phyloP scores from a whole-genome alignment of 2,888 invertebrate genomes.

The Harmothoe impar region DNA sequence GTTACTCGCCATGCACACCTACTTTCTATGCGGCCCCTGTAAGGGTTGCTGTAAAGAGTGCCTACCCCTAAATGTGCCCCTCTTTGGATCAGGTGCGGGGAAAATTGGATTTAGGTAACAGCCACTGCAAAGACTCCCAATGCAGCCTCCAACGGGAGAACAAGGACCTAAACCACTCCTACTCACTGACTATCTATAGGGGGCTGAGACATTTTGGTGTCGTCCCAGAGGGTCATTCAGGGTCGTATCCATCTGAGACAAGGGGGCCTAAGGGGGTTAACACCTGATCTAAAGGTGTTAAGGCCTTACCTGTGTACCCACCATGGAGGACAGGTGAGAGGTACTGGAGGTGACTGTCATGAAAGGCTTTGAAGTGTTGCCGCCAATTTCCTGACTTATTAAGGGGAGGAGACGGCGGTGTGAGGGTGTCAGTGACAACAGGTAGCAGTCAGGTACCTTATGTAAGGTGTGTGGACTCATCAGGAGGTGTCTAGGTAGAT shows the following conservation, averaged over 20 bases:
- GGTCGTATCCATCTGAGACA: not conserved
- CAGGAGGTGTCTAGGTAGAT: too few relatives aligned
- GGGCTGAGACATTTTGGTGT: too few relatives aligned
- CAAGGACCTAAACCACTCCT: too few relatives aligned
- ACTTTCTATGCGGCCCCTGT: too few relatives aligned
- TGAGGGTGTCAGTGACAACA: not conserved
- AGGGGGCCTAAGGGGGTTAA: not conserved
- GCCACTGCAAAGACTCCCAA: too few relatives aligned
- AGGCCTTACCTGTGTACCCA: not conserved
- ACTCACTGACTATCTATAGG: too few relatives aligned
- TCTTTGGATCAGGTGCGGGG: too few relatives aligned
- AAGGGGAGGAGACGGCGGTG: not conserved
- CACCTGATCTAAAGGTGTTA: conserved; percentile 22
- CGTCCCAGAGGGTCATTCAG: not conserved
- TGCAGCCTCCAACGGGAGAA: too few relatives aligned
- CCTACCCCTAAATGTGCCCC: not conserved
- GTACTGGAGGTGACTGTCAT: not conserved
- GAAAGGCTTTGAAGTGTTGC: not conserved
- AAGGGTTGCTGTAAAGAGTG: not conserved
- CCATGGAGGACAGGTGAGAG: not conserved
- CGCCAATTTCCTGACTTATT: conserved; percentile 22
- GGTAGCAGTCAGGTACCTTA: not conserved
- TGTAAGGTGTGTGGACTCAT: not conserved
- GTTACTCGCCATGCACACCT: too few relatives aligned
- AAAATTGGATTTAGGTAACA: too few relatives aligned